Evolutionary conservation across 2,888 invertebrate genomes (phyloP).

Genomic region (Euspilapteryx auroguttella): DNA sequence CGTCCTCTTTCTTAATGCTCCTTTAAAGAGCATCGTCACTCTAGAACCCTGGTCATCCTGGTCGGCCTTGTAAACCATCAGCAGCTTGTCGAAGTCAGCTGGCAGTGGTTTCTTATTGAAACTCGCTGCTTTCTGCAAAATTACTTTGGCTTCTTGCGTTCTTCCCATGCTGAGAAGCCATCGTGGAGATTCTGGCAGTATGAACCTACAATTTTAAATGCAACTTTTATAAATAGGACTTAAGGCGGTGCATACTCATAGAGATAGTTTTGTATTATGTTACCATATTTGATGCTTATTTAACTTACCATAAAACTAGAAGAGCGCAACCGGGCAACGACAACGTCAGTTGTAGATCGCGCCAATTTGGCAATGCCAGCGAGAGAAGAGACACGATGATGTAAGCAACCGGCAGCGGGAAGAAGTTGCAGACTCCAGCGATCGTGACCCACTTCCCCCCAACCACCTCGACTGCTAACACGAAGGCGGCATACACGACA

Average conservation of each 20-base stretch:
- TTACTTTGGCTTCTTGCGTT: conserved; percentile 67
- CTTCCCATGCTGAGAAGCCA: conserved; percentile 76
- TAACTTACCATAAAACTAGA: conserved; percentile 66
- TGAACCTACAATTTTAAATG: conserved; percentile 57
- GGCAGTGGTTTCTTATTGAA: conserved; percentile 68
- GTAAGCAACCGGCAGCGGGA: conserved; percentile 77
- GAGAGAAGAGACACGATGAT: conserved; percentile 74
- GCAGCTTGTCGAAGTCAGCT: conserved; percentile 68
- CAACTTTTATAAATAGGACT: not conserved
- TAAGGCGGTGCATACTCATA: no score
- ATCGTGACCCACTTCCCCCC: conserved; percentile 80
- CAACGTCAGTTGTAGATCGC: conserved; percentile 70
- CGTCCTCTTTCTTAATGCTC: conserved; percentile 67
- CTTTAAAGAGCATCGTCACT: conserved; percentile 67
- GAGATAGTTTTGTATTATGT: no score
- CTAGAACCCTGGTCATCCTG: conserved; percentile 50
- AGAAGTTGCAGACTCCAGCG: conserved; percentile 78
- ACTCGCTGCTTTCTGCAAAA: conserved; percentile 66
- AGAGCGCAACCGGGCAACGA: conserved; percentile 73
- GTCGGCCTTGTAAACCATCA: conserved; percentile 53
- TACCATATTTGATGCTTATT: no score
- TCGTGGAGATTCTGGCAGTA: conserved; percentile 78
- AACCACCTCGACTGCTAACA: conserved; percentile 76
- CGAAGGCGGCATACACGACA: conserved; percentile 79
- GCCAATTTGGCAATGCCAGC: conserved; percentile 71